Base-by-base conservation (phyloP, 2,888 invertebrate genomes). In the Eustalomyia histrio region DNA sequence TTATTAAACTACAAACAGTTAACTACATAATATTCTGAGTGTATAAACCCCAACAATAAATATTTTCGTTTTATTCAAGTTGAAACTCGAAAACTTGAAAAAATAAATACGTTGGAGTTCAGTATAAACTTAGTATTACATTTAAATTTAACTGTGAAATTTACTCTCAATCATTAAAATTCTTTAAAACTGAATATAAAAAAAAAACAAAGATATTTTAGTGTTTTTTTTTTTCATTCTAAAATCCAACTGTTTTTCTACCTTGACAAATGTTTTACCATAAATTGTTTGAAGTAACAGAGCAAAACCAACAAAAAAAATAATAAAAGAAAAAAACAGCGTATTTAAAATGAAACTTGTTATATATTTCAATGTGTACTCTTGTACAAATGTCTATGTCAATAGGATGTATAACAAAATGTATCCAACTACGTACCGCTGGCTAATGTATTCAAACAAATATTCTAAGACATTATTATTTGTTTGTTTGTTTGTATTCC, bases 191-290 rank as follows among this genome's bases (percentile, higher is more conserved):
- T 35, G 14, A 43, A 14, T 43, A 14, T 43, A 43, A 43, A 14
- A 43, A 43, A 43, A 35, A 35, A 35, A 21, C 21, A 21, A 35
- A 35, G 35, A 9, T 7, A 12, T 14, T 43, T 43, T 43, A 43
- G 12, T 14, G 6, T 14, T 39, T 39, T 39, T 12, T 39, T 39
- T 39, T 10, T 35, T 35, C 8, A 7, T 55, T 75, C 21, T 57
- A 58, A 57, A 63, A 71, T 74, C 81, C 81, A 81, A 71, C 81
- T 71, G 81, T 75, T 75, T 74, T 74, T 52, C 69, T 65, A 81
- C 81, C 81, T 81, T 81, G 81, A 81, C 78, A 81, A 81, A 81
- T 75, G 67, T 75, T 75, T 33, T 33, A 52, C 68, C 65, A 78
- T 78, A 78, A 78, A 72, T 60, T 16, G 76, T 65, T 53, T 35